Conservation (phyloP, 2,113 vertebrate genomes). For the Neolamprologus toae region DNA sequence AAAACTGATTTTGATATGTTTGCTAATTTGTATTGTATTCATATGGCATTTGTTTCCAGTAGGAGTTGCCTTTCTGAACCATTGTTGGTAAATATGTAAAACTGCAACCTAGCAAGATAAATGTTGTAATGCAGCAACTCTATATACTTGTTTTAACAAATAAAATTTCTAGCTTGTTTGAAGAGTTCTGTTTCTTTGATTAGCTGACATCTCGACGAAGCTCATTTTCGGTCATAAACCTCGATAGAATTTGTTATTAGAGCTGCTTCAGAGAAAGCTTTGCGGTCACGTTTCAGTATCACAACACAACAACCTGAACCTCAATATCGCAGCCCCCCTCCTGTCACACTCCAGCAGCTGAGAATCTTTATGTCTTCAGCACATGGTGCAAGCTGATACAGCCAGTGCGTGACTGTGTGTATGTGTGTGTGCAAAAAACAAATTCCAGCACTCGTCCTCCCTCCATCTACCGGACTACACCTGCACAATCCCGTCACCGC, state of each 20-base stretch:
- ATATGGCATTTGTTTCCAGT: slow-evolving; percentile 86
- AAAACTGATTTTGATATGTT: slow-evolving; percentile 88
- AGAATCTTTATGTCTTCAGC: slow-evolving; percentile 41
- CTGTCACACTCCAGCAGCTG: slow-evolving; percentile 18
- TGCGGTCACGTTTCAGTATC: neutral
- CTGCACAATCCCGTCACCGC: slow-evolving; percentile 6
- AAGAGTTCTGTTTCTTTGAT: slow-evolving; percentile 56
- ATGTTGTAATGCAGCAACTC: slow-evolving; percentile 76
- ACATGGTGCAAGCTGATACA: slow-evolving; percentile 26
- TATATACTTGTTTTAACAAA: slow-evolving; percentile 72
- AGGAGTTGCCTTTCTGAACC: slow-evolving; percentile 88
- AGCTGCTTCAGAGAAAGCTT: neutral
- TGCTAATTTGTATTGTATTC: slow-evolving; percentile 90
- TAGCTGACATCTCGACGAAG: neutral
- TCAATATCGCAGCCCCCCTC: neutral
- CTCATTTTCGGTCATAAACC: neutral
- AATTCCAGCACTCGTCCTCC: neutral
- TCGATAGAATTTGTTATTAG: neutral
- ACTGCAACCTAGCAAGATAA: slow-evolving; percentile 65
- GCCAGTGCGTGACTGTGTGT: neutral
- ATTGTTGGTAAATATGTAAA: slow-evolving; percentile 83
- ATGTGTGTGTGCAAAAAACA: neutral
- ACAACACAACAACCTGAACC: neutral
- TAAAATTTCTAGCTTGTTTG: slow-evolving; percentile 79
- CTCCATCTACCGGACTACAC: slow-evolving; percentile 19